These are phyloP conservation scores for Molossus molossus DNA, from an alignment of 2,797 vertebrate genomes.

Conservation along the genomic window DNA sequence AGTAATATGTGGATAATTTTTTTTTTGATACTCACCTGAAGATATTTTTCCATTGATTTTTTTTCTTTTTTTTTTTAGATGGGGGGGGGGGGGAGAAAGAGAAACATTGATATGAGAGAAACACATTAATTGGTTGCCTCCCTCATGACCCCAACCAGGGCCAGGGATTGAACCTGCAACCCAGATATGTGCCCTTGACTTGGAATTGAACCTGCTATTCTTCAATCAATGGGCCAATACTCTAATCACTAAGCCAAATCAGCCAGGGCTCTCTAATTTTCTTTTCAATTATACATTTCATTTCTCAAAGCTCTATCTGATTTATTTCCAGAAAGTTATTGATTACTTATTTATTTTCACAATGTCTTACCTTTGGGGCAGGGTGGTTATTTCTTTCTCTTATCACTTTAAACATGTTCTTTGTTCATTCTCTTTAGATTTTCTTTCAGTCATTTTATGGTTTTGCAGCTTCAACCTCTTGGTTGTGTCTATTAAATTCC, in stretches of 20 bases:
- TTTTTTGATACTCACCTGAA: neutral
- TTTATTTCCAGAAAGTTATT: neutral
- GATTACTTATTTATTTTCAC: slow-evolving; percentile 35
- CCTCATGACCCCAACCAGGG: no score
- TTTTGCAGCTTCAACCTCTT: neutral
- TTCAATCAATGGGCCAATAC: no score
- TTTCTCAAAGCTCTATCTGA: slow-evolving; percentile 22
- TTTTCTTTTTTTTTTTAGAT: no score
- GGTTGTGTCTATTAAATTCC: neutral
- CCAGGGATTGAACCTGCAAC: no score
- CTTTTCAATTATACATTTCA: slow-evolving; percentile 1
- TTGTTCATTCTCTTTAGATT: neutral
- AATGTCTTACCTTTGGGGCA: neutral
- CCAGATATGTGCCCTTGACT: no score
- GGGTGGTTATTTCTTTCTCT: neutral
- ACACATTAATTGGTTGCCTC: no score
- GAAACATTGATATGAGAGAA: no score
- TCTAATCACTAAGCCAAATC: no score
- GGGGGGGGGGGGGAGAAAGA: no score
- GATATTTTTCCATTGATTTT: no score
- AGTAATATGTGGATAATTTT: neutral
- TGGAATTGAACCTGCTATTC: no score
- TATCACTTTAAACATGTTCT: neutral
- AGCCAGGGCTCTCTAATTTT: slow-evolving; percentile 7
- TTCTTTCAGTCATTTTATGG: neutral